These are phyloP conservation scores for Drosophila obscura DNA, from an alignment of 1,140 invertebrate species.

Conservation along the genomic window DNA sequence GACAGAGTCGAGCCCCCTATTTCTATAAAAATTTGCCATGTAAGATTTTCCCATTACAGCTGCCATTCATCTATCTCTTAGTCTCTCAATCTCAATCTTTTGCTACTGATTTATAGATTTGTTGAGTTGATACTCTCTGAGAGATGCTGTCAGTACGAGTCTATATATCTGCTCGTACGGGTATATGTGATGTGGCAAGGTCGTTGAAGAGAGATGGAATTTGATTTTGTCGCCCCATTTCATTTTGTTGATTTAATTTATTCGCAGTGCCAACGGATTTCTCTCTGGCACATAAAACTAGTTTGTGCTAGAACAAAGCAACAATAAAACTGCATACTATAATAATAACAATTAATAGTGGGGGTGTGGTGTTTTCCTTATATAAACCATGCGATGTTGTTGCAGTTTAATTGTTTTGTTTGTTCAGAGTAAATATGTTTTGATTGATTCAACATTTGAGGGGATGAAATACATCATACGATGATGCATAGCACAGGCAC, in stretches of 20 bases:
- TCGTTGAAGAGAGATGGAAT: conserved; percentile 32
- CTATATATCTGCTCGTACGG: background rate
- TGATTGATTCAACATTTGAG: conserved; percentile 45
- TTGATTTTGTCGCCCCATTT: conserved; percentile 59
- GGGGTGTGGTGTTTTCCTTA: conserved; percentile 55
- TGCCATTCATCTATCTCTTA: background rate
- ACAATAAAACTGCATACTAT: background rate
- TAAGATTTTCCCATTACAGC: conserved; percentile 15
- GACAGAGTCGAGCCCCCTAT: conserved; percentile 44
- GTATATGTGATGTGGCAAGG: conserved; percentile 35
- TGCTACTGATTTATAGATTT: conserved; percentile 45
- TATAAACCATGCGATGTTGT: conserved; percentile 35
- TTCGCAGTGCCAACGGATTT: conserved; percentile 59
- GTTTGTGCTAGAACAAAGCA: conserved; percentile 54
- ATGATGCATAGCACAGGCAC: background rate
- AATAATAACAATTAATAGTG: conserved; percentile 57
- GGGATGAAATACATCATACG: conserved; percentile 2
- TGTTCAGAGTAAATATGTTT: conserved; percentile 52
- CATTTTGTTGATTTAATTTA: conserved; percentile 65
- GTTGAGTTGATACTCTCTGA: conserved; percentile 36
- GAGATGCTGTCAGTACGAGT: conserved; percentile 32
- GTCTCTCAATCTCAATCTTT: conserved; percentile 3
- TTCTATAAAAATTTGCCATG: conserved; percentile 24
- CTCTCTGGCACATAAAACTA: conserved; percentile 65
- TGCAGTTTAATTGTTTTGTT: conserved; percentile 75